These are phyloP conservation scores for Apogon talboti DNA, from an alignment of 2,797 vertebrate genomes.

Conservation along the genomic window DNA sequence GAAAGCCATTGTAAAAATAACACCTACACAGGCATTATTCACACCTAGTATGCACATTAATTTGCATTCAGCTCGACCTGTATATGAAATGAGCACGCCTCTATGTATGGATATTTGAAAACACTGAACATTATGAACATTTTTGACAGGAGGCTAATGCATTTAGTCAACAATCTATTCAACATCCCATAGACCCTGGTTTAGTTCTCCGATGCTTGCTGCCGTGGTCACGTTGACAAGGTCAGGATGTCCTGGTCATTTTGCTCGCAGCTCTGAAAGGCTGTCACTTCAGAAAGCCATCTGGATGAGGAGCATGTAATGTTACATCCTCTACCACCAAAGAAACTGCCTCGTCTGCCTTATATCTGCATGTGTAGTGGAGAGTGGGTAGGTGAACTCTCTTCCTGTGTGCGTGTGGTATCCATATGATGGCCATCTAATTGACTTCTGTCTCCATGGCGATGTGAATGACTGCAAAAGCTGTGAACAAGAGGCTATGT, in stretches of 20 bases:
- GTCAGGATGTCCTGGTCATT: background rate
- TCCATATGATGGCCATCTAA: slow-evolving; percentile 56
- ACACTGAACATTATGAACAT: background rate
- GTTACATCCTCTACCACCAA: background rate
- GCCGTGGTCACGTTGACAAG: too few relatives aligned
- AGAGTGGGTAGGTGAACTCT: slow-evolving; percentile 4
- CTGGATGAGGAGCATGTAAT: background rate
- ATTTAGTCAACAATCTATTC: too few relatives aligned
- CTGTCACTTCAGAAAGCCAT: background rate
- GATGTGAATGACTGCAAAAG: slow-evolving; percentile 56
- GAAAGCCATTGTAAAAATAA: slow-evolving; percentile 15
- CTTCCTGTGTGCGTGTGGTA: slow-evolving; percentile 12
- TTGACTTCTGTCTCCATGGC: slow-evolving; percentile 68
- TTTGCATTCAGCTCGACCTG: slow-evolving; percentile 3
- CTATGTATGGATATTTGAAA: slow-evolving; percentile 8
- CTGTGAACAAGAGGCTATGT: slow-evolving; percentile 11
- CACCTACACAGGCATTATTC: background rate
- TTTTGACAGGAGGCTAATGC: too few relatives aligned
- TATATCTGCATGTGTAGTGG: slow-evolving; percentile 12
- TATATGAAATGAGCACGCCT: slow-evolving; percentile 2
- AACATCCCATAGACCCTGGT: too few relatives aligned
- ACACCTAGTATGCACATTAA: background rate
- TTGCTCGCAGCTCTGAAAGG: background rate
- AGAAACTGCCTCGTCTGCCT: background rate
- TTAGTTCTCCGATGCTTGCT: too few relatives aligned